Evolutionary conservation across 2,797 vertebrate genomes (phyloP).

Genomic region (Anguilla marmorata): DNA sequence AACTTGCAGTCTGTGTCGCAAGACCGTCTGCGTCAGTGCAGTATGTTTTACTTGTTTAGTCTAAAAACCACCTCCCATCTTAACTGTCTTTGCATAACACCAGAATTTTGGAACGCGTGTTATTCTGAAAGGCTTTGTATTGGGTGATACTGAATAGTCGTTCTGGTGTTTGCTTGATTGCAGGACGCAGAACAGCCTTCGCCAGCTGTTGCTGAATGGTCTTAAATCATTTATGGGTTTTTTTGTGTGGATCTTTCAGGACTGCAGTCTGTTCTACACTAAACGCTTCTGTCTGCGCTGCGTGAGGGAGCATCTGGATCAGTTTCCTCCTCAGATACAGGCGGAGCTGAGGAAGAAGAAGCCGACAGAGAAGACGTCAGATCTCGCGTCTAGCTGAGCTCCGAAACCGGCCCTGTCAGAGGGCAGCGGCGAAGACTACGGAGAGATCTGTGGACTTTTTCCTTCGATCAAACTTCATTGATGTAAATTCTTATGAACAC

Average conservation of each 20-base stretch:
- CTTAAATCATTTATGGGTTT: not conserved
- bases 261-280: constrained; percentile 89
- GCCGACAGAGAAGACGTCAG: constrained; percentile 49
- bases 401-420: not conserved
- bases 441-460: not conserved
- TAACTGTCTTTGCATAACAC: not conserved
- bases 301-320: constrained; percentile 74
- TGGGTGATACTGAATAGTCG: too few species aligned
- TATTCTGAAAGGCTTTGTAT: too few species aligned
- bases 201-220: not conserved
- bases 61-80: not conserved
- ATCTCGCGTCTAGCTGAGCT: not conserved
- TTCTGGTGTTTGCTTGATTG: not conserved
- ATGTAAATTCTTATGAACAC: not conserved
- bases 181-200: too few species aligned
- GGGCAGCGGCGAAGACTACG: not conserved
- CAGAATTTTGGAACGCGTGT: not conserved
- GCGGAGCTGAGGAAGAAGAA: constrained; percentile 78
- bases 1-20: constrained; percentile 74
- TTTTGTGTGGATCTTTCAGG: constrained; percentile 62
- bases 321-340: constrained; percentile 83
- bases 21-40: constrained; percentile 76
- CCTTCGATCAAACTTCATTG: not conserved
- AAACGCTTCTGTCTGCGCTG: constrained; percentile 85
- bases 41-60: constrained; percentile 61